Evolutionary conservation across 2,113 vertebrate genomes (phyloP), one percentile per base, ranked within the genome.

Genomic region (Chaetorhynchus papuensis): DNA sequence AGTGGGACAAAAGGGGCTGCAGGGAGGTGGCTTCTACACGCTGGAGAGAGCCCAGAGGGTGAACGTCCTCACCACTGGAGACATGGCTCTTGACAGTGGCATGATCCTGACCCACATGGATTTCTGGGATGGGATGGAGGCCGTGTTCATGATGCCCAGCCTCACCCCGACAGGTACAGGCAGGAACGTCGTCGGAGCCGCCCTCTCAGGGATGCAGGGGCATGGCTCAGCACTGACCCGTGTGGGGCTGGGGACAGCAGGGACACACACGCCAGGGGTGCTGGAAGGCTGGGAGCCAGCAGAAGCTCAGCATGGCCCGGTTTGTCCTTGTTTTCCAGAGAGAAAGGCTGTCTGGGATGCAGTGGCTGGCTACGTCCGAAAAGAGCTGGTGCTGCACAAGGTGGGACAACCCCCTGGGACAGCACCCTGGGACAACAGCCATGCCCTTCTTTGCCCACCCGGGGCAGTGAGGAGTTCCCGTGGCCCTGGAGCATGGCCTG

Each of bases 101-200:
- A 1, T 2, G 50, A 26, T 1, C 19, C 33, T 0, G 3, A 0
- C 2, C 7, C 14, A 3, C 44, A 19, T 23, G 81, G 44, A 52
- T 10, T 85, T 91, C 24, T 79, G 81, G 81, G 52, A 8, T 23
- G 81, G 72, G 37, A n/a, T 41, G 44, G 7, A 27, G 11, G 4
- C 17, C 0, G 0, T 4, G 37, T 6, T n/a, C 33, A 0, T 6
- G 37, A 52, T 54, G 70, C 47, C 54, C 47, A 35, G 8, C 41
- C 6, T 41, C 65, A 30, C 3, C 24, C 9, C 17, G 2, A 0
- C 14, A 84, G 81, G 89, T 90, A 50, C 20, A 9, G 39, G 50
- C 63, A 11, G 42, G 35, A 53, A 42, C 7, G 2, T 2, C 6
- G 2, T 39, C 6, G 0, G 19, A 17, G 44, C 52, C 0, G 0